Percentiles rank a stretch among this genome's conserved stretches.
phyloP scores from a whole-genome alignment of 1,140 invertebrate species.

The Vanessa atalanta region DNA sequence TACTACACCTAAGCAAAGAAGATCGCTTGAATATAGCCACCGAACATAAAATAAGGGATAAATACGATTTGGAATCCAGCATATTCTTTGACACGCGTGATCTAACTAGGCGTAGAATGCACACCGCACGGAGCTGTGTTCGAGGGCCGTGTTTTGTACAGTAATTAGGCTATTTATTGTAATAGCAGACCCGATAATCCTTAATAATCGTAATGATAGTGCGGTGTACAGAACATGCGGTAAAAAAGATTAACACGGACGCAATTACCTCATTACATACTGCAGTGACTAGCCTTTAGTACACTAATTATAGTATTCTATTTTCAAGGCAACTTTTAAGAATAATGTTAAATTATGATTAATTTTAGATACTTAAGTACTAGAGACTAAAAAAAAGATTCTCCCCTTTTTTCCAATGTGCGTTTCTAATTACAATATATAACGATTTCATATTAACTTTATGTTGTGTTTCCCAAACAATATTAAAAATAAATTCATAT shows the following conservation, averaged over 20 bases:
- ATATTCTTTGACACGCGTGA: constrained; percentile 50
- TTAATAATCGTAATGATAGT: constrained; percentile 51
- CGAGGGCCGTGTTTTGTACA: constrained; percentile 59
- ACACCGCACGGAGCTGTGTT: constrained; percentile 42
- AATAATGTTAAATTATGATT: background rate
- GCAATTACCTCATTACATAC: constrained; percentile 10
- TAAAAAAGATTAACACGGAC: constrained; percentile 32
- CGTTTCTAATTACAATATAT: too few relatives aligned
- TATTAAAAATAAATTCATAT: too few relatives aligned
- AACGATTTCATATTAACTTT: too few relatives aligned
- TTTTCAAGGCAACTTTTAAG: too few relatives aligned
- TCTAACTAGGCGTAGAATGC: constrained; percentile 68
- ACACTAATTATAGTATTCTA: too few relatives aligned
- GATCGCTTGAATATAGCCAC: too few relatives aligned
- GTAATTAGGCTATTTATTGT: constrained; percentile 72
- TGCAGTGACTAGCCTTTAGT: background rate
- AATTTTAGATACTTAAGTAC: background rate
- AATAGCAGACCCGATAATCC: constrained; percentile 57
- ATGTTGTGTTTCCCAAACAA: too few relatives aligned
- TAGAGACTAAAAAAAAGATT: too few relatives aligned
- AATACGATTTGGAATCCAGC: background rate
- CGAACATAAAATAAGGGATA: too few relatives aligned
- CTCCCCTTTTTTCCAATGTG: too few relatives aligned
- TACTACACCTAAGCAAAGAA: too few relatives aligned
- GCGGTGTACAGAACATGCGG: constrained; percentile 31